Evolutionary conservation across 2,797 vertebrate species (phyloP).

Genomic region (Florisuga fusca): DNA sequence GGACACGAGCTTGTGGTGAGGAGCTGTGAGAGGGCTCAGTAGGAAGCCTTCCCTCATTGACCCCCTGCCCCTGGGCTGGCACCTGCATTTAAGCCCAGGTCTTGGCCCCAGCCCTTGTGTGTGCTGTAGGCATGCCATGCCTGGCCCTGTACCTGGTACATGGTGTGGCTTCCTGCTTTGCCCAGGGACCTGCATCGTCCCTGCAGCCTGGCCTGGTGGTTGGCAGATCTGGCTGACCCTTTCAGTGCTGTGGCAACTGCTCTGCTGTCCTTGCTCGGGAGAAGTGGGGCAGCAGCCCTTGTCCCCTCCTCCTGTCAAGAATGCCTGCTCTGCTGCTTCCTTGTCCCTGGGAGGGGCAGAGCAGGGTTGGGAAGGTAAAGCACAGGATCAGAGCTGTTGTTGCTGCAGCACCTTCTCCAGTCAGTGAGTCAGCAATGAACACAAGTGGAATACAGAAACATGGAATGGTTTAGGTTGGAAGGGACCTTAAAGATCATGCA

Average conservation of each 20-base stretch:
- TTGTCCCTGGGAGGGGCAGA: too few relatives aligned
- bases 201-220: background rate
- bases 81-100: background rate
- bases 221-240: background rate
- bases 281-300: too few relatives aligned
- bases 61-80: background rate
- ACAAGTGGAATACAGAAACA: too few relatives aligned
- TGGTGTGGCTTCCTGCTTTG: rapidly evolving
- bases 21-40: background rate
- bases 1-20: background rate
- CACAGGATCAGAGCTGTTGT: too few relatives aligned
- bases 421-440: too few relatives aligned
- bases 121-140: rapidly evolving
- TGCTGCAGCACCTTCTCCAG: too few relatives aligned
- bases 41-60: background rate
- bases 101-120: background rate
- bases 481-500: too few relatives aligned
- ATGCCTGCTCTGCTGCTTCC: too few relatives aligned
- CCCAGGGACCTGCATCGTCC: background rate
- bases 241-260: rapidly evolving
- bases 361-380: too few relatives aligned
- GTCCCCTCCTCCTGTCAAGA: too few relatives aligned
- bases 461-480: too few relatives aligned
- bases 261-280: rapidly evolving
- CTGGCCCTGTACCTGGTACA: background rate